Conservation (phyloP, 2,113 vertebrate species). For the Dasypus novemcinctus region DNA sequence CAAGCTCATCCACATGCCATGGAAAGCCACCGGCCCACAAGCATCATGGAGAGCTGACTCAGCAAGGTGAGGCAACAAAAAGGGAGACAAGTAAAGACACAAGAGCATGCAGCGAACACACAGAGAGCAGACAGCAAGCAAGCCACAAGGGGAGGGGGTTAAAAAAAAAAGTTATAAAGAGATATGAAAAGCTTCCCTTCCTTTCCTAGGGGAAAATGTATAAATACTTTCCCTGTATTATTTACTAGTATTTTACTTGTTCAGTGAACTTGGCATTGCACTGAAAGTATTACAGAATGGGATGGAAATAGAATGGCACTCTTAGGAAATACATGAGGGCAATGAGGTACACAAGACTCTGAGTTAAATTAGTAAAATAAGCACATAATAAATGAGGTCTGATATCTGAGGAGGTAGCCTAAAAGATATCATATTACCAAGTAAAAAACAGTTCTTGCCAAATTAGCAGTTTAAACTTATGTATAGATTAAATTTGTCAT, state of each 20-base stretch:
- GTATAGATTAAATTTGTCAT: background rate
- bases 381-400: background rate
- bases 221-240: background rate
- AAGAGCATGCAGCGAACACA: no score
- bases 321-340: background rate
- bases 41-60: no score
- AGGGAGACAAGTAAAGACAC: no score
- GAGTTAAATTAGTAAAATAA: slow-evolving; percentile 23
- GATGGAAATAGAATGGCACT: background rate
- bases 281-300: background rate
- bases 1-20: no score
- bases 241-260: background rate
- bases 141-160: no score
- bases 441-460: background rate
- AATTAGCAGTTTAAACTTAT: background rate
- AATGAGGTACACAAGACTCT: background rate
- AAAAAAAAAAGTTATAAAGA: background rate
- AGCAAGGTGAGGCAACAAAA: no score
- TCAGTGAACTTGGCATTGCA: background rate
- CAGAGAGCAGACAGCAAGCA: no score
- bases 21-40: no score
- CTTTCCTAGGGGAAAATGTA: background rate
- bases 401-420: background rate
- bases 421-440: background rate
- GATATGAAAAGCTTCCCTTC: background rate